Conservation (phyloP, 1,140 invertebrate genomes). For the Condylostylus longicornis region DNA sequence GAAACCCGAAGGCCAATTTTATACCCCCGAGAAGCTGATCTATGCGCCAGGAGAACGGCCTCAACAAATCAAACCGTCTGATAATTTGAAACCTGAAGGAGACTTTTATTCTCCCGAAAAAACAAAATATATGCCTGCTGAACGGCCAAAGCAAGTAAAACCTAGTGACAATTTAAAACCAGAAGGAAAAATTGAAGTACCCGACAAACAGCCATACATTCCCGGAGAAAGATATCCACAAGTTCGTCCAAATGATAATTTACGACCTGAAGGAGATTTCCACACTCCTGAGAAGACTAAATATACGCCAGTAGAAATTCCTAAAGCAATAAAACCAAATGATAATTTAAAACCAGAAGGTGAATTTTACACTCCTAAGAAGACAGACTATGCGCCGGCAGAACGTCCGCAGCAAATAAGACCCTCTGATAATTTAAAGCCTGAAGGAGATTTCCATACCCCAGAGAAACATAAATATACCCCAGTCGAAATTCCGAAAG, state of each 20-base stretch:
- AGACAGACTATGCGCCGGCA: slow-evolving; percentile 21
- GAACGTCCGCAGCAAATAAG: slow-evolving; percentile 34
- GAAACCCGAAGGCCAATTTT: slow-evolving; percentile 30
- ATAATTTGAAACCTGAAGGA: slow-evolving; percentile 42
- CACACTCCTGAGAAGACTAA: slow-evolving; percentile 36
- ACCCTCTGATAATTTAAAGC: slow-evolving; percentile 38
- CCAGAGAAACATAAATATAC: slow-evolving; percentile 27
- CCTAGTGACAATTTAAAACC: slow-evolving; percentile 39
- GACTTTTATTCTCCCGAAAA: slow-evolving; percentile 37
- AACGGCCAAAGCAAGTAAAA: slow-evolving; percentile 25
- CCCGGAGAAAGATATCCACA: slow-evolving; percentile 33
- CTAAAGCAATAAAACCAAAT: slow-evolving; percentile 37
- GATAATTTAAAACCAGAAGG: slow-evolving; percentile 48
- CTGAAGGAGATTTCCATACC: slow-evolving; percentile 33
- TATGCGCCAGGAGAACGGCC: slow-evolving; percentile 34
- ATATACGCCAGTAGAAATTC: slow-evolving; percentile 35
- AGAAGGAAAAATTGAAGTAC: slow-evolving; percentile 42
- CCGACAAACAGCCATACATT: slow-evolving; percentile 30
- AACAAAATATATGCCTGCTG: slow-evolving; percentile 34
- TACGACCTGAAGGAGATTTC: slow-evolving; percentile 40
- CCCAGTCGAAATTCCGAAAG: slow-evolving; percentile 34
- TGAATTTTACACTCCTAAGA: slow-evolving; percentile 37
- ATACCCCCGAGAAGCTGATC: slow-evolving; percentile 18
- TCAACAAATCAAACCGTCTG: slow-evolving; percentile 22
- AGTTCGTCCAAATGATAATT: slow-evolving; percentile 40